Evolutionary conservation across 1,140 invertebrate species (phyloP).

Genomic region (Rhopalosiphum maidis): DNA sequence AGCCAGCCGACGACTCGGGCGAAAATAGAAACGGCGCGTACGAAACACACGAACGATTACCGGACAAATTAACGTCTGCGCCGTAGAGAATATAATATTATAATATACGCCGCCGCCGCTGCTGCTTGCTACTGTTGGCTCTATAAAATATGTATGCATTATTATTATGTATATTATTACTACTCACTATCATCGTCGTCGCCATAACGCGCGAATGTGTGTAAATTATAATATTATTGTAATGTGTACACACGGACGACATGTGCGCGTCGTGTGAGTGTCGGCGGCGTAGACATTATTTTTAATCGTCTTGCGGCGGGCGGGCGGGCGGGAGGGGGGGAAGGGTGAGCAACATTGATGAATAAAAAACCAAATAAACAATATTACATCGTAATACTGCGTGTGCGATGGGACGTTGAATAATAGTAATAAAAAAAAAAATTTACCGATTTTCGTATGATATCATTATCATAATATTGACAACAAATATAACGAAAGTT

Average conservation of each 20-base stretch:
- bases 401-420: too few species aligned
- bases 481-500: too few species aligned
- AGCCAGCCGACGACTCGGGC: neutral
- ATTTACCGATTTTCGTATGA: too few species aligned
- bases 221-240: neutral
- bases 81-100: neutral
- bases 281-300: neutral
- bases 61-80: slow-evolving; percentile 25
- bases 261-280: too few species aligned
- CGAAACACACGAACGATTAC: neutral
- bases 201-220: neutral
- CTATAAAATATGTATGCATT: too few species aligned
- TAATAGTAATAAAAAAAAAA: too few species aligned
- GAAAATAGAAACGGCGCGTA: slow-evolving; percentile 8
- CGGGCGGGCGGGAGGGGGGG: too few species aligned
- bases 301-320: neutral
- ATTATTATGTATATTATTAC: too few species aligned
- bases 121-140: too few species aligned
- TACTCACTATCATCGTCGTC: neutral
- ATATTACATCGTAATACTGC: too few species aligned
- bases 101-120: too few species aligned
- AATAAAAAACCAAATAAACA: neutral
- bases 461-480: too few species aligned
- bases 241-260: neutral
- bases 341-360: neutral